phyloP scores from a whole-genome alignment of 2,797 vertebrate genomes.

The Urosaurus nigricauda region DNA sequence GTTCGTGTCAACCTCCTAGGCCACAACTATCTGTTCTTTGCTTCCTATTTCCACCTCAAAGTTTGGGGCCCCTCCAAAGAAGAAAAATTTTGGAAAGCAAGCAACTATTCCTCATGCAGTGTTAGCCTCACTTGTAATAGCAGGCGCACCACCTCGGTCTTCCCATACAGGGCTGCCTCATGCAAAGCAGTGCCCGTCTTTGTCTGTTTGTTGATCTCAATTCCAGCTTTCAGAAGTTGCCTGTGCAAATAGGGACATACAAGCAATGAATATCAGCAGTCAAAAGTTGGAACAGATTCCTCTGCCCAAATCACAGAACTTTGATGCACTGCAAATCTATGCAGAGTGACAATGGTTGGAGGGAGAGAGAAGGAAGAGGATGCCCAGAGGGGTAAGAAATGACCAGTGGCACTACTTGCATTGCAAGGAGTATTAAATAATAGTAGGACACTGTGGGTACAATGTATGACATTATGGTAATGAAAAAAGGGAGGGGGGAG shows the following conservation, averaged over 20 bases:
- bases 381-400: background rate
- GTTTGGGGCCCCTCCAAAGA: background rate
- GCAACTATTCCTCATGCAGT: background rate
- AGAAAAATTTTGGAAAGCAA: background rate
- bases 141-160: constrained; percentile 93
- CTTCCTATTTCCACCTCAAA: background rate
- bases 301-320: background rate
- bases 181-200: constrained; percentile 94
- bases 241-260: constrained; percentile 70
- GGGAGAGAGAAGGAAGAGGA: background rate
- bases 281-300: background rate
- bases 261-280: background rate
- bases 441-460: background rate
- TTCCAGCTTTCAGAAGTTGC: constrained; percentile 91
- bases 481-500: background rate
- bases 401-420: background rate
- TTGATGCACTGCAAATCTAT: background rate
- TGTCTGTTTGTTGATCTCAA: constrained; percentile 94
- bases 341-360: background rate
- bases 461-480: background rate
- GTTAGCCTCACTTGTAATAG: constrained; percentile 86
- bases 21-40: background rate
- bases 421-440: background rate
- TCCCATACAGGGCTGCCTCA: constrained; percentile 92
- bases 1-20: background rate